phyloP scores from a whole-genome alignment of 2,888 invertebrate genomes.

The Euspilapteryx auroguttella region DNA sequence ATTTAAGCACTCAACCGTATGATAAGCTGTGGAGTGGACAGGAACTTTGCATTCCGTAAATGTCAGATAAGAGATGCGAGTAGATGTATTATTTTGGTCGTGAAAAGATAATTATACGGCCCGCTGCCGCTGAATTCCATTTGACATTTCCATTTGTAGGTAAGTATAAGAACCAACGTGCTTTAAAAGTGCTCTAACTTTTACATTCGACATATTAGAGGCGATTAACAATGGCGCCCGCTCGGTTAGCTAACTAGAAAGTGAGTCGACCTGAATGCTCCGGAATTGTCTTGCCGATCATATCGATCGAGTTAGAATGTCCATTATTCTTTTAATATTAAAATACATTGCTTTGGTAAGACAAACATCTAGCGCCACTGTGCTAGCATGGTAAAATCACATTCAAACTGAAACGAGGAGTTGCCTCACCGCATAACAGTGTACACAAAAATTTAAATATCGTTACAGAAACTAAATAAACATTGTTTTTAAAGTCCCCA shows the following conservation, averaged over 20 bases:
- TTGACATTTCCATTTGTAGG: constrained; percentile 6
- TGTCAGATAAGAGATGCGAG: too few relatives aligned
- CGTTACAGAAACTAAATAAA: too few relatives aligned
- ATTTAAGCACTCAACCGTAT: background rate
- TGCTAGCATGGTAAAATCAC: too few relatives aligned
- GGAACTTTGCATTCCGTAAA: background rate
- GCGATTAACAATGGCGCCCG: constrained; percentile 35
- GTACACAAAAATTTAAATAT: too few relatives aligned
- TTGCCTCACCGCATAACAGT: too few relatives aligned
- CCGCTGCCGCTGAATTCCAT: constrained; percentile 3
- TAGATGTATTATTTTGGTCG: constrained; percentile 2
- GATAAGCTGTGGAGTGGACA: constrained; percentile 1
- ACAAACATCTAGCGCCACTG: too few relatives aligned
- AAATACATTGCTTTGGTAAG: too few relatives aligned
- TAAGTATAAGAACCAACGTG: constrained; percentile 12
- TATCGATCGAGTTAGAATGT: constrained; percentile 38
- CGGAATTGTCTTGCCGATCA: constrained; percentile 41
- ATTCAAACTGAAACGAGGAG: too few relatives aligned
- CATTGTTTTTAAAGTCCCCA: too few relatives aligned
- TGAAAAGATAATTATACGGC: constrained; percentile 4
- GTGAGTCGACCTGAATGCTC: constrained; percentile 30
- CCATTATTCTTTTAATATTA: constrained; percentile 43
- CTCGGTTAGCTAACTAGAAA: constrained; percentile 31
- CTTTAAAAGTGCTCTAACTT: constrained; percentile 23
- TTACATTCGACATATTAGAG: constrained; percentile 42